Conservation (phyloP, 2,797 vertebrate genomes). For the Hybognathus amarus region DNA sequence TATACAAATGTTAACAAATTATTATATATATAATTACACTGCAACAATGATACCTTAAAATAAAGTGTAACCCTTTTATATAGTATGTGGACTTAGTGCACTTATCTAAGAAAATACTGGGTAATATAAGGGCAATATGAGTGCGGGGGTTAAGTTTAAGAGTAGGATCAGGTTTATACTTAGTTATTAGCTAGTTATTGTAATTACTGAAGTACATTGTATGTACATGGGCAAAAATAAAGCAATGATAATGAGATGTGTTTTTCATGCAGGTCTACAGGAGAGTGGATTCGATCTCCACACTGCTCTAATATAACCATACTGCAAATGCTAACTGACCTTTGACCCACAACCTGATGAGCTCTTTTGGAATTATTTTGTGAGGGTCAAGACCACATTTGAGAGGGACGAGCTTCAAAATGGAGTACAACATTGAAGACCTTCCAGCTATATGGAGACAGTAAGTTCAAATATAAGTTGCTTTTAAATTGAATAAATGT, state of each 20-base stretch:
- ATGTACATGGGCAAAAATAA: too few species aligned
- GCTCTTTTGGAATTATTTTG: constrained; percentile 38
- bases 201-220: too few species aligned
- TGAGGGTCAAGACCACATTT: constrained; percentile 52
- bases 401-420: neutral
- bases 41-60: too few species aligned
- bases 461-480: constrained; percentile 45
- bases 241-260: neutral
- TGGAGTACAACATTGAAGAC: constrained; percentile 14
- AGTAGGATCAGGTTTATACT: too few species aligned
- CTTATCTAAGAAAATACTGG: too few species aligned
- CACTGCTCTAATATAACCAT: constrained; percentile 39
- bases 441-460: constrained; percentile 57
- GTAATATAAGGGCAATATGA: too few species aligned
- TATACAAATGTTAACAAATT: too few species aligned
- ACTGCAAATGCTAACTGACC: constrained; percentile 43
- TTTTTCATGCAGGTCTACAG: constrained; percentile 9
- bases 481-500: neutral
- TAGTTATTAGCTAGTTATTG: too few species aligned
- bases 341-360: constrained; percentile 10
- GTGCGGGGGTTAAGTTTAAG: too few species aligned
- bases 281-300: constrained; percentile 25
- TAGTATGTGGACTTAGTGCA: too few species aligned
- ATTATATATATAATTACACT: too few species aligned
- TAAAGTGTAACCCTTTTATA: too few species aligned